These are phyloP conservation scores for Botia almorhae DNA, from an alignment of 2,797 vertebrate genomes.

Conservation along the genomic window DNA sequence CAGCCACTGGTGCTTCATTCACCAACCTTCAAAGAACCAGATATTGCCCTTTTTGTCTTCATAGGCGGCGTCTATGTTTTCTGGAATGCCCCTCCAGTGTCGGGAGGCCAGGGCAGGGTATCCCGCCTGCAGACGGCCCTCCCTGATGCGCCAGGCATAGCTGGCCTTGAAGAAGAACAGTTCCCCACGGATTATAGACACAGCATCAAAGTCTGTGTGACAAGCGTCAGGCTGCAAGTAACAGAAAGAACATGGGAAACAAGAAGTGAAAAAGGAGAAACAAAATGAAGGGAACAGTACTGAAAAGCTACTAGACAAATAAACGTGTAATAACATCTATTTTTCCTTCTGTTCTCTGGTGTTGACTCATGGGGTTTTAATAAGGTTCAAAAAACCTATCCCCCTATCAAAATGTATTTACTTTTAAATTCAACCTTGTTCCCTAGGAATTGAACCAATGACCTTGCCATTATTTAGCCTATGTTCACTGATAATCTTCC, in stretches of 20 bases:
- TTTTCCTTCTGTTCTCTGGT: neutral
- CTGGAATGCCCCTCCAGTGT: conserved; percentile 92
- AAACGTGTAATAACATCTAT: neutral
- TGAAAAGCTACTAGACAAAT: neutral
- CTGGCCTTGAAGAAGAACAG: conserved; percentile 93
- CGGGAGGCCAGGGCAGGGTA: conserved; percentile 91
- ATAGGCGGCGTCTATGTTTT: conserved; percentile 87
- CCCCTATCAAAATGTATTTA: no score
- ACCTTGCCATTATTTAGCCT: no score
- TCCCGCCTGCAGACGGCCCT: conserved; percentile 86
- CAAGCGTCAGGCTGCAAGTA: conserved; percentile 73
- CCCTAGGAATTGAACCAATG: no score
- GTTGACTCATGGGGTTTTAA: neutral
- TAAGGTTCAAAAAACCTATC: neutral
- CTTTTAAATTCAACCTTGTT: no score
- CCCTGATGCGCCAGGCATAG: conserved; percentile 91
- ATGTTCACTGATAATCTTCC: no score
- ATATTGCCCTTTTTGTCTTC: conserved; percentile 93
- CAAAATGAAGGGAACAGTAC: neutral
- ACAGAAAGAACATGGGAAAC: neutral
- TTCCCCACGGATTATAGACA: conserved; percentile 92
- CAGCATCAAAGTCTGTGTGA: conserved; percentile 79
- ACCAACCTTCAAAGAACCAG: conserved; percentile 95
- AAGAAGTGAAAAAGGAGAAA: neutral
- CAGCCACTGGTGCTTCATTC: conserved; percentile 10